Evolutionary conservation across 2,113 vertebrate genomes (phyloP).

Genomic region (Antechinus stuartii): DNA sequence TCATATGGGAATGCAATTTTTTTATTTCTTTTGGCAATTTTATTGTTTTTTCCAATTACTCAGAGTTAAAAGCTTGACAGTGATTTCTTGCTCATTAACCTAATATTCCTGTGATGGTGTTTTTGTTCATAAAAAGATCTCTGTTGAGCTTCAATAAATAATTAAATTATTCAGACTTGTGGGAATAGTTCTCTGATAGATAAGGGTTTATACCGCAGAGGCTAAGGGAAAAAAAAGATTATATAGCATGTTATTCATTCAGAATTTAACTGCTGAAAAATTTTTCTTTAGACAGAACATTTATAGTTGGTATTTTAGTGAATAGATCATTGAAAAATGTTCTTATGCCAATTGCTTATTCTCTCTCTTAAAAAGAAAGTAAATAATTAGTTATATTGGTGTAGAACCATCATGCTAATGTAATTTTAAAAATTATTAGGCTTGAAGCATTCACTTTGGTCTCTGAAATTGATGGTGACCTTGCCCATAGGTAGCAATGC

Average conservation of each 20-base stretch:
- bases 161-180: conserved; percentile 62
- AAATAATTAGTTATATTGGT: not conserved
- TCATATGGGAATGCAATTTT: conserved; percentile 59
- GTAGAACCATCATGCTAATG: not conserved
- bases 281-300: conserved; percentile 67
- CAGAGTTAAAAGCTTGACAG: conserved; percentile 56
- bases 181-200: conserved; percentile 46
- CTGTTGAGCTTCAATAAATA: conserved; percentile 77
- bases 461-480: conserved; percentile 20
- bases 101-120: conserved; percentile 63
- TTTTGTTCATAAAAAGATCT: conserved; percentile 65
- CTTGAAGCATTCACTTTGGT: not conserved
- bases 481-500: not conserved
- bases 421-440: conserved; percentile 20
- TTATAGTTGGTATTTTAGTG: conserved; percentile 56
- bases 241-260: conserved; percentile 59
- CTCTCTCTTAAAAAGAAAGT: conserved; percentile 38
- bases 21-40: conserved; percentile 76
- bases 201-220: conserved; percentile 56
- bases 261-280: conserved; percentile 43
- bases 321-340: not conserved
- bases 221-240: conserved; percentile 53
- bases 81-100: conserved; percentile 63
- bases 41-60: conserved; percentile 72
- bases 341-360: not conserved